Evolutionary conservation across 2,888 invertebrate genomes (phyloP), one percentile per base, ranked within the genome.

Genomic region (Augochlorella aurata): DNA sequence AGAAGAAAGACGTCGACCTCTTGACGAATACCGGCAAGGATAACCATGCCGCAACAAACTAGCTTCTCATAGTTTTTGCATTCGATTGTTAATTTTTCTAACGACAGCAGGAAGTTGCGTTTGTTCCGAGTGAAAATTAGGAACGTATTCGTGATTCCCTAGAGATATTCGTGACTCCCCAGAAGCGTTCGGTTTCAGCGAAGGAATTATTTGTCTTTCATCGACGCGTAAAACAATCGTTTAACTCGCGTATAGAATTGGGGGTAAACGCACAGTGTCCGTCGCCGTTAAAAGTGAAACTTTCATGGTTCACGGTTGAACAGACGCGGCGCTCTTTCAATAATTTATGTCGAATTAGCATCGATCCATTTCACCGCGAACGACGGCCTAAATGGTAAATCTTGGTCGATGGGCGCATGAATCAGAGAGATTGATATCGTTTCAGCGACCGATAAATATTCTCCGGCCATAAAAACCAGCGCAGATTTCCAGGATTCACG

Each of bases 1-100:
- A 58, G 68, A 73, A 73, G 75, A 84, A 82, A 81, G 86, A 85
- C 80, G 76, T 76, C 76, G 52, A 71, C 24, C 74, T 79, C 81
- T 54, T 58, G 66, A 63, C 38, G 74, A 44, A 76, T 49, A 47
- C 72, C 70, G 58, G 65, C 44, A 67, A 79, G 76, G 66, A 67
- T 76, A 66, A n/a, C 61, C 58, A 58, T 68, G 29, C 66, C 21
- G 70, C 66, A 74, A 61, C 18, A 29, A 29, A 16, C 38, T 18
- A 9, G 38, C 9, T 29, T 63, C 29, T 63, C 18, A 0, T 63
- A 1, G 24, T 2, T 58, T 24, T 29, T 24, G 58, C 16, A 58
- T 24, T 29, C 14, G 29, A 0, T 24, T 58, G 16, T 58, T 7
- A 58, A 58, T 24, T n/a, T 16, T 24, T 16, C 16, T 24, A 8